Evolutionary conservation across 35 echinoderm and acorn worm species (phyloP), one percentile per base, ranked within the genome.

Genomic region (Eucidaris tribuloides): DNA sequence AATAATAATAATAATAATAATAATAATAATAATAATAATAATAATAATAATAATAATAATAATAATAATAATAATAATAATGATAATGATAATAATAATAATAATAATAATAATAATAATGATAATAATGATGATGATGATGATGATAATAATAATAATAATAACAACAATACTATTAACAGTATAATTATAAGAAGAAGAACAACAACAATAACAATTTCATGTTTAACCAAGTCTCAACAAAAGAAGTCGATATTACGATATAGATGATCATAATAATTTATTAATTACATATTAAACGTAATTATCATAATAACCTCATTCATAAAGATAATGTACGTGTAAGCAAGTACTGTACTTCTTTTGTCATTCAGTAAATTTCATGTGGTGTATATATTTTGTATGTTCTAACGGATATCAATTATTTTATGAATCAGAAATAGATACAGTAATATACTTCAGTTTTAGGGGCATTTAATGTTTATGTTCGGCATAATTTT

Each of bases 1-100:
- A 55, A 55, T 55, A 55, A 55, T 55, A 55, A 22, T 55, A 55
- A 22, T 55, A 55, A 55, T 55, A 55, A 55, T 55, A 55, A 55
- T 55, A 55, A 55, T 55, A 55, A 55, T 55, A 55, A 55, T 55
- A 55, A 55, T 55, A 55, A 55, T 55, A 55, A 55, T 55, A 55
- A 55, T 55, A 55, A 55, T 55, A 55, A 55, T 55, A 55, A 55
- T 55, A 55, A 55, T 55, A 55, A 55, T 55, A 55, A 55, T 55
- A 55, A 55, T 55, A 55, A 55, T 55, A 55, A 55, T 55, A 55
- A 55, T 55, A 55, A 55, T 55, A 55, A 55, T 55, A 55, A 55
- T 55, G 22, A 55, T 55, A 55, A 55, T 55, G 22, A 55, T 55
- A 55, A 55, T 55, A 55, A 55, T 55, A 55, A 55, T 55, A 55